Conservation (phyloP, 2,888 invertebrate species). For the Aleiodes leptofemur region DNA sequence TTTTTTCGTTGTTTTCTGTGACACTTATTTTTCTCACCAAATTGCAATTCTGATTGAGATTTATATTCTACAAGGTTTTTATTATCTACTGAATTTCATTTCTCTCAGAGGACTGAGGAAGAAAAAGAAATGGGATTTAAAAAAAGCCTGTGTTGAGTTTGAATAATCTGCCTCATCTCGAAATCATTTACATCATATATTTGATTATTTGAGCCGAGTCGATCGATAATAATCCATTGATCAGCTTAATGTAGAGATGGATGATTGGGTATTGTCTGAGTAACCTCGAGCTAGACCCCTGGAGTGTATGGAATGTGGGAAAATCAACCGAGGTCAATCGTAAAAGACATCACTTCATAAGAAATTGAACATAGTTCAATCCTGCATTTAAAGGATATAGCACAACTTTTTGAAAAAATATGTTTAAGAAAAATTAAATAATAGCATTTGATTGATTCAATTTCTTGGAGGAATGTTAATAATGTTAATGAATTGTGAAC, state of each 20-base stretch:
- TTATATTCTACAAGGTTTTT: no score
- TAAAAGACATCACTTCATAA: background rate
- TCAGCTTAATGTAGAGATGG: background rate
- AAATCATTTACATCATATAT: background rate
- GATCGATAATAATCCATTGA: constrained; percentile 25
- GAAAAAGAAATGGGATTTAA: no score
- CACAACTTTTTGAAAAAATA: no score
- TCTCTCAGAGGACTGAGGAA: no score
- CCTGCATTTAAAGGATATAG: background rate
- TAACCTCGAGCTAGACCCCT: constrained; percentile 34
- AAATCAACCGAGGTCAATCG: constrained; percentile 42
- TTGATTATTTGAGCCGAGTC: background rate
- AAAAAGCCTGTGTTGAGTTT: no score
- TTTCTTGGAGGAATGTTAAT: constrained; percentile 14
- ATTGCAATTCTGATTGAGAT: no score
- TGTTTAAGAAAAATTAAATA: no score
- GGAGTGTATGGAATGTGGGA: constrained; percentile 42
- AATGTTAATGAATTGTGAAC: constrained; percentile 16
- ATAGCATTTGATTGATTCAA: background rate
- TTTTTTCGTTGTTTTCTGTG: no score
- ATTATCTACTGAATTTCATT: no score
- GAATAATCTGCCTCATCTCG: no score
- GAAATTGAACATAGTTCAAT: background rate
- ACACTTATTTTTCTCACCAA: no score
- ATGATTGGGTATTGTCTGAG: constrained; percentile 47